These are phyloP conservation scores for Nasonia giraulti DNA, from an alignment of 1,140 invertebrate species.

Conservation along the genomic window DNA sequence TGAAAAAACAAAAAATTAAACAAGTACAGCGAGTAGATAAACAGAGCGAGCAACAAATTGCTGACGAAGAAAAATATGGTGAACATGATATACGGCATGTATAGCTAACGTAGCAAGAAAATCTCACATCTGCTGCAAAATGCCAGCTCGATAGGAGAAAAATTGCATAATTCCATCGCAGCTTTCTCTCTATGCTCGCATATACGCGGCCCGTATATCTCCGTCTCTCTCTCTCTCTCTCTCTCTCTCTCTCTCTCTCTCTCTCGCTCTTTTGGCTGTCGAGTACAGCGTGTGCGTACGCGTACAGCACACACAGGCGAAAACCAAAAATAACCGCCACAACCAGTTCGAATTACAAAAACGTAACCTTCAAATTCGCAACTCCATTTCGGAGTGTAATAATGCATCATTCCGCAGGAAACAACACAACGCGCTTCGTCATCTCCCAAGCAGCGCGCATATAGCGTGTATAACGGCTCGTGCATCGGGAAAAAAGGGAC, in stretches of 20 bases:
- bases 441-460: background rate
- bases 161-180: slow-evolving; percentile 39
- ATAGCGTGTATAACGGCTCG: background rate
- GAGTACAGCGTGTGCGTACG: too few species aligned
- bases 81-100: background rate
- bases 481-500: background rate
- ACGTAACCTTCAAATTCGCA: slow-evolving; percentile 42
- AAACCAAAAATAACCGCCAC: slow-evolving; percentile 48
- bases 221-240: background rate
- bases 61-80: background rate
- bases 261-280: background rate
- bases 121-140: background rate
- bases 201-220: background rate
- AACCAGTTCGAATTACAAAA: slow-evolving; percentile 36
- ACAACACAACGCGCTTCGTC: background rate
- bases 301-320: background rate
- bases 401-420: background rate
- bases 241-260: background rate
- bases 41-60: slow-evolving; percentile 15
- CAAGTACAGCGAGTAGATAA: slow-evolving; percentile 6
- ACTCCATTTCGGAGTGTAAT: background rate
- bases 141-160: background rate
- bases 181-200: background rate
- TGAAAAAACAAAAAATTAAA: slow-evolving; percentile 26
- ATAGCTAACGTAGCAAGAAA: background rate